Base-by-base conservation (phyloP, 2,797 vertebrate genomes). In the Ciconia nigra region DNA sequence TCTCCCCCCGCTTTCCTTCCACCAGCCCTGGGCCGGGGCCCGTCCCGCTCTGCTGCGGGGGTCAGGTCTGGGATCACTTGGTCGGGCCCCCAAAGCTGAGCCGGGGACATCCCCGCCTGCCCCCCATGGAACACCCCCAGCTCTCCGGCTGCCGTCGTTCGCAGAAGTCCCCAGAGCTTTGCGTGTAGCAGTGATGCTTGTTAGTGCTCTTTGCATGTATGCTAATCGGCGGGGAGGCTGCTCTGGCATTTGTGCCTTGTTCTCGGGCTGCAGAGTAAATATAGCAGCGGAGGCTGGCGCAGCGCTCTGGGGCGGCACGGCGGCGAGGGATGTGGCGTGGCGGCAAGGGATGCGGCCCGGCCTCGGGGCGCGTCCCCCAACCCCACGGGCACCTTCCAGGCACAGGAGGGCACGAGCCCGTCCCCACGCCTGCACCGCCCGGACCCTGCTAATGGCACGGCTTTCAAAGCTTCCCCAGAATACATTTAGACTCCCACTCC, bases 21-120 rank as follows among this genome's bases (percentile, higher is more conserved):
- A 0, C 13, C 58, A 52, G 46, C 83, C 21, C 13, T 14, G 16
- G 42, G 16, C n/a, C 5, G 1, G 65, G 47, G 16, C 17, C 11
- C n/a, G 14, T 51, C 46, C n/a, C 0, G 2, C 61, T 42, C 59
- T 58, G 46, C 52, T 1, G 0, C 0, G 0, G 63, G 70, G 22
- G 10, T 5, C n/a, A 10, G 26, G 3, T 21, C n/a, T 46, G 77
- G 47, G 12, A 26, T 4, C 0, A 0, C 46, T 5, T 5, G 19
- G 29, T 13, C 3, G 0, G 28, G 10, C 1, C 62, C 46, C 54
- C 26, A 31, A 2, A 51, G 8, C 39, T 0, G 5, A 10, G 39
- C 74, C 39, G 71, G 67, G 37, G 33, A n/a, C 4, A 2, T 16
- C 44, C 29, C 39, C 1, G 0, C 11, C 28, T 35, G 31, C 4